Percentiles rank a stretch among this genome's conserved stretches.
Evolutionary conservation across 1,140 invertebrate genomes (phyloP).

Genomic region (Nasonia giraulti): DNA sequence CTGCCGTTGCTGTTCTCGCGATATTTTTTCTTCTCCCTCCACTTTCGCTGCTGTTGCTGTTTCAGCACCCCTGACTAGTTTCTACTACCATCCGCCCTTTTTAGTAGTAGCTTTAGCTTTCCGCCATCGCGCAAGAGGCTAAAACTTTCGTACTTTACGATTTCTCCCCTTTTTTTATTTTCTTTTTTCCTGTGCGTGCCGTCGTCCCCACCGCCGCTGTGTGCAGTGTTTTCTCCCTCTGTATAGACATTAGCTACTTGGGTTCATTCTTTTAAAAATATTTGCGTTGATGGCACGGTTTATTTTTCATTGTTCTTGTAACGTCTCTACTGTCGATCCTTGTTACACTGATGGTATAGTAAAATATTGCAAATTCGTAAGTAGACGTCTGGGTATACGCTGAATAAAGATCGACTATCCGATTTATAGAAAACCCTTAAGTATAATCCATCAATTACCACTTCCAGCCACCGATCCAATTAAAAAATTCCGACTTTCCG

Average conservation of each 20-base stretch:
- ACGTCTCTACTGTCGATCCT: neutral
- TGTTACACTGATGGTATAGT: conserved; percentile 41
- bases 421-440: too few relatives aligned
- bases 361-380: too few relatives aligned
- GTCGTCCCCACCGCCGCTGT: neutral
- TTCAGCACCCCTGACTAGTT: neutral
- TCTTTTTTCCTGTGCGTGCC: neutral
- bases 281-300: neutral
- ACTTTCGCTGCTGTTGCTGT: conserved; percentile 2
- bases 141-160: conserved; percentile 35
- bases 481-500: neutral
- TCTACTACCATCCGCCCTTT: neutral
- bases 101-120: conserved; percentile 30
- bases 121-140: conserved; percentile 20
- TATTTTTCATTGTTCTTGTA: neutral
- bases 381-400: too few relatives aligned
- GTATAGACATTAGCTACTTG: conserved; percentile 16
- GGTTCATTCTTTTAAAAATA: conserved; percentile 16
- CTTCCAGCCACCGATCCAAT: neutral
- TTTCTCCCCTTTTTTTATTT: conserved; percentile 26
- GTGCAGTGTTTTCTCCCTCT: conserved; percentile 49
- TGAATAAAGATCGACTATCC: too few relatives aligned
- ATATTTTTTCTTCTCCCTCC: conserved; percentile 47
- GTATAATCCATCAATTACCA: too few relatives aligned
- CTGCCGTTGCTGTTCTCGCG: conserved; percentile 30